Conservation (phyloP, 1,140 invertebrate species). For the Brachionus plicatilis region DNA sequence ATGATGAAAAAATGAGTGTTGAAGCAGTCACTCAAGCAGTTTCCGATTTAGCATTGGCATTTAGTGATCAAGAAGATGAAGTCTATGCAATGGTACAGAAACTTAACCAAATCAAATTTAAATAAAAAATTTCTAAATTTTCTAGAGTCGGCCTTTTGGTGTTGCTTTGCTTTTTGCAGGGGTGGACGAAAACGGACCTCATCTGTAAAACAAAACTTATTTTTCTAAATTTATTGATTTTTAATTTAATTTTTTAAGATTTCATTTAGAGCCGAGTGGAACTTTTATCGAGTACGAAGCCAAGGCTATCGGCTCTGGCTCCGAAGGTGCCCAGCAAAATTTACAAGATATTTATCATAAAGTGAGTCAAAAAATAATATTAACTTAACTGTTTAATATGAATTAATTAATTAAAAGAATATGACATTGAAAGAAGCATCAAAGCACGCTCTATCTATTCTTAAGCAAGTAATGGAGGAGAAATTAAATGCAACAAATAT, state of each 20-base stretch:
- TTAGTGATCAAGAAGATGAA: slow-evolving; percentile 92
- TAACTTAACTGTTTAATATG: not conserved
- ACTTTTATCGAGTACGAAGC: slow-evolving; percentile 96
- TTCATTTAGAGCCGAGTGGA: slow-evolving; percentile 94
- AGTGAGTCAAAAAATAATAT: slow-evolving; percentile 55
- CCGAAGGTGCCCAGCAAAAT: slow-evolving; percentile 96
- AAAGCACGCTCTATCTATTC: slow-evolving; percentile 80
- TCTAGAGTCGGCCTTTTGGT: slow-evolving; percentile 87
- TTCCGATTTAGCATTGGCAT: slow-evolving; percentile 93
- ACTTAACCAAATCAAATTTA: not conserved
- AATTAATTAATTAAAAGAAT: slow-evolving; percentile 64
- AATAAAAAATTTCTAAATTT: slow-evolving; percentile 39
- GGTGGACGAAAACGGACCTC: slow-evolving; percentile 60
- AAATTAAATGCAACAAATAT: slow-evolving; percentile 95
- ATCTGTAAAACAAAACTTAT: slow-evolving; percentile 55
- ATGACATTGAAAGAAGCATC: slow-evolving; percentile 94
- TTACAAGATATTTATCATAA: slow-evolving; percentile 79
- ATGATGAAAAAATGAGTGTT: slow-evolving; percentile 89
- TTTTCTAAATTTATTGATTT: not conserved
- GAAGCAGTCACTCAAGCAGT: slow-evolving; percentile 96
- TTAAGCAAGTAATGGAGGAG: slow-evolving; percentile 99
- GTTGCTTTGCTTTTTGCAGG: slow-evolving; percentile 72
- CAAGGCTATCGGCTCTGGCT: slow-evolving; percentile 97
- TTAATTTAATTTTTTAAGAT: slow-evolving; percentile 56
- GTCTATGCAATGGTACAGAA: slow-evolving; percentile 75